phyloP scores from a whole-genome alignment of 2,113 vertebrate species.

The Zosterops borbonicus region DNA sequence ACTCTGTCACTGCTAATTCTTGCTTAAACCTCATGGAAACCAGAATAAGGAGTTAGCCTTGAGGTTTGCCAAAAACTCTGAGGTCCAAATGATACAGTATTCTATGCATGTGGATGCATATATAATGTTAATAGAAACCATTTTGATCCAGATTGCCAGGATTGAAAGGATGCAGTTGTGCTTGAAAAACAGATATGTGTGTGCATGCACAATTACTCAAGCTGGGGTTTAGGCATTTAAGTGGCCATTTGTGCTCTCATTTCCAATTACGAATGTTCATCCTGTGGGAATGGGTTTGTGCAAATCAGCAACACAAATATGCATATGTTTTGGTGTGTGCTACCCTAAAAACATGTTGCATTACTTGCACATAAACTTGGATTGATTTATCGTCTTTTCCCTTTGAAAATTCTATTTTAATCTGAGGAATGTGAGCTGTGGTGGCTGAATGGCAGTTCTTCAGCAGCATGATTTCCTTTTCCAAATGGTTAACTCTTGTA shows the following conservation, averaged over 20 bases:
- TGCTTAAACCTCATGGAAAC: not conserved
- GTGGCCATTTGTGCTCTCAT: slow-evolving; percentile 28
- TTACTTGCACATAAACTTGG: not conserved
- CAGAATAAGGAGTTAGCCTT: not conserved
- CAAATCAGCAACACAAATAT: slow-evolving; percentile 24
- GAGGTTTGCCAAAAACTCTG: not conserved
- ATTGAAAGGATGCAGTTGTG: slow-evolving; percentile 25
- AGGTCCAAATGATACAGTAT: not conserved
- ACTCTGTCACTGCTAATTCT: not conserved
- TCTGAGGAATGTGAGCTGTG: not conserved
- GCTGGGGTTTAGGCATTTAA: slow-evolving; percentile 19
- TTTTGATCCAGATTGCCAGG: slow-evolving; percentile 26
- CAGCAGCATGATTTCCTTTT: slow-evolving; percentile 35
- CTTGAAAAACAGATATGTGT: not conserved
- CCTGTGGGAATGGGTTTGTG: not conserved
- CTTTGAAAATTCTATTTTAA: not conserved
- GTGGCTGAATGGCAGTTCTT: not conserved
- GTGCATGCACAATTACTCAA: slow-evolving; percentile 10
- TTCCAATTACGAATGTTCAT: not conserved
- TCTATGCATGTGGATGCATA: not conserved
- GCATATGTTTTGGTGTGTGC: not conserved
- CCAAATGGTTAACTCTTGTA: slow-evolving; percentile 38
- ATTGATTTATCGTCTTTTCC: not conserved
- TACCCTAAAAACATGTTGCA: not conserved
- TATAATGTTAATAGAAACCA: not conserved